A percentile compares a stretch with the other conserved stretches of the same genome.
Conservation (phyloP, 2,888 invertebrate genomes). For the Leucoptera coffeella region DNA sequence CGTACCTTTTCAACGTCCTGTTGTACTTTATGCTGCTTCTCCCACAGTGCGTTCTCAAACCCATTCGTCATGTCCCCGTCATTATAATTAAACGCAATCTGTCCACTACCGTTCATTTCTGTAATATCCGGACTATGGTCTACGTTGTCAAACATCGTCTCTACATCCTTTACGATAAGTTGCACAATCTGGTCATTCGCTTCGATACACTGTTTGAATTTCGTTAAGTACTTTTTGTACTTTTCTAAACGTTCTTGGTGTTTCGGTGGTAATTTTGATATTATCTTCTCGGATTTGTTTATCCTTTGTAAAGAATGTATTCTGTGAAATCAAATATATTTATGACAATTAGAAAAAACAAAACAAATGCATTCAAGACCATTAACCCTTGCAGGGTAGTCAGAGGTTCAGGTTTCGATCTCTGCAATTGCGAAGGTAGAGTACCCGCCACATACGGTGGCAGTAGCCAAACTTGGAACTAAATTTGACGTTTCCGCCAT, state of each 20-base stretch:
- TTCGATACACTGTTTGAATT: conserved; percentile 73
- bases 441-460: too few species aligned
- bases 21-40: conserved; percentile 40
- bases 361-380: too few species aligned
- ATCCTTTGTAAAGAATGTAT: conserved; percentile 70
- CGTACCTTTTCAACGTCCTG: conserved; percentile 43
- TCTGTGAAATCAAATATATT: conserved; percentile 34
- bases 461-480: too few species aligned
- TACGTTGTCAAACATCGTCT: conserved; percentile 78
- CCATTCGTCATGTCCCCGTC: conserved; percentile 14
- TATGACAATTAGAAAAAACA: too few species aligned
- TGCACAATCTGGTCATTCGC: conserved; percentile 63
- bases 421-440: too few species aligned
- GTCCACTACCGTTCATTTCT: conserved; percentile 26
- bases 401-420: too few species aligned
- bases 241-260: conserved; percentile 72
- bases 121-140: conserved; percentile 19
- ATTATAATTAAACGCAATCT: conserved; percentile 33
- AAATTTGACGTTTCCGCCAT: too few species aligned
- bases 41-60: conserved; percentile 15
- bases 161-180: conserved; percentile 71
- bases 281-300: conserved; percentile 68
- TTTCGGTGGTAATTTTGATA: conserved; percentile 62
- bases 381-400: too few species aligned
- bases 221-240: conserved; percentile 69